Evolutionary conservation across 2,888 invertebrate species (phyloP).

Genomic region (Polymixis flavicincta): DNA sequence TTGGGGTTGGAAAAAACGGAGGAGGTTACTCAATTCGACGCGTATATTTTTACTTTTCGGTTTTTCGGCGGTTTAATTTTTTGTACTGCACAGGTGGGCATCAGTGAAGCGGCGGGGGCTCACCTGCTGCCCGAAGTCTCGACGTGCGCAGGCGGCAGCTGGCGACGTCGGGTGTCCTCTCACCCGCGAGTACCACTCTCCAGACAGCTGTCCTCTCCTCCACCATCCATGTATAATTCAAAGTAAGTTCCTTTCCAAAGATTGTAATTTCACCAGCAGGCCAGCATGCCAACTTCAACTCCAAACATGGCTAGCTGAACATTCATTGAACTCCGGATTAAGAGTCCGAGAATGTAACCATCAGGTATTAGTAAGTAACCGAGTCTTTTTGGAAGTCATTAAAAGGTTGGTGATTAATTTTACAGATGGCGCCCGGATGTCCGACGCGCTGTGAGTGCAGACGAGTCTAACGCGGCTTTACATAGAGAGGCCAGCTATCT

Average conservation of each 20-base stretch:
- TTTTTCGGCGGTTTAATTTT: no score
- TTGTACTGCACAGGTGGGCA: constrained; percentile 74
- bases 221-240: constrained; percentile 77
- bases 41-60: no score
- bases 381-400: neutral
- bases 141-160: constrained; percentile 83
- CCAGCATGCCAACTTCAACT: neutral
- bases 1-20: no score
- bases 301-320: neutral
- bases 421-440: constrained; percentile 81
- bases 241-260: constrained; percentile 60
- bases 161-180: constrained; percentile 77
- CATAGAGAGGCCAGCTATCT: constrained; percentile 81
- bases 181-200: constrained; percentile 76
- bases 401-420: neutral
- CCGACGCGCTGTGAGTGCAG: constrained; percentile 84
- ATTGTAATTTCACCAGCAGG: neutral
- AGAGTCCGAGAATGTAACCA: neutral
- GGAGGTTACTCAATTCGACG: no score
- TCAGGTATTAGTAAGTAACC: neutral
- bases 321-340: neutral
- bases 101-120: constrained; percentile 84
- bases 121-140: constrained; percentile 85
- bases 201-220: constrained; percentile 85
- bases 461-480: constrained; percentile 79